phyloP scores from a whole-genome alignment of 2,888 invertebrate genomes.

The Ophioninae sp. region DNA sequence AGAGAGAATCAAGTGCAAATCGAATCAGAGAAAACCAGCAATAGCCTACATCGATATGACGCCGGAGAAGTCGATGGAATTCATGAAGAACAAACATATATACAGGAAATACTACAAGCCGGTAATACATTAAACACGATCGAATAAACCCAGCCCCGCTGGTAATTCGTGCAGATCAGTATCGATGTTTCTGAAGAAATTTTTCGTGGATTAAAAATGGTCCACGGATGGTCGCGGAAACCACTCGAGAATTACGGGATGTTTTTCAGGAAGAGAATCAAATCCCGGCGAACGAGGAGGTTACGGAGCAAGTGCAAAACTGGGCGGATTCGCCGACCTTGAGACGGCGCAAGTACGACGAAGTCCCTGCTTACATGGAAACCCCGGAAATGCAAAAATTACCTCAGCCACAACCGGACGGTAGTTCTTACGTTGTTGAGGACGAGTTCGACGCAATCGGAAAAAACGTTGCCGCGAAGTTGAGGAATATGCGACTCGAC shows the following conservation, averaged over 20 bases:
- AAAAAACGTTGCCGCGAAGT: slow-evolving; percentile 79
- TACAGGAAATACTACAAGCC: slow-evolving; percentile 76
- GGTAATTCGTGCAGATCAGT: neutral
- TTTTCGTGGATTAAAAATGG: neutral
- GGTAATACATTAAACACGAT: slow-evolving; percentile 56
- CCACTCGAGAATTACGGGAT: neutral
- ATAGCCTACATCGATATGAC: slow-evolving; percentile 77
- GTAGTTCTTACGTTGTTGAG: slow-evolving; percentile 74
- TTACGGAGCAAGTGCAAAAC: slow-evolving; percentile 62
- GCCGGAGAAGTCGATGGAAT: slow-evolving; percentile 74
- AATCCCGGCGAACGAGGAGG: slow-evolving; percentile 70
- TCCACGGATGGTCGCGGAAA: neutral
- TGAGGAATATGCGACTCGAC: slow-evolving; percentile 79
- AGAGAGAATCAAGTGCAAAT: slow-evolving; percentile 79
- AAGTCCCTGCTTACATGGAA: slow-evolving; percentile 64
- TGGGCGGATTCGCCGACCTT: slow-evolving; percentile 57
- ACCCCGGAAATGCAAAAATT: slow-evolving; percentile 71
- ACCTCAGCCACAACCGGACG: slow-evolving; percentile 66
- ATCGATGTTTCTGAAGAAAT: neutral
- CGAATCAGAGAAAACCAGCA: slow-evolving; percentile 79
- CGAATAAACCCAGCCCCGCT: neutral
- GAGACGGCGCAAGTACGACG: slow-evolving; percentile 56
- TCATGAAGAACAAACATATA: slow-evolving; percentile 74
- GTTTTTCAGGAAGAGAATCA: slow-evolving; percentile 73
- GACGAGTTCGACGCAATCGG: slow-evolving; percentile 80